A percentile compares a stretch with the other conserved stretches of the same genome.
Conservation (phyloP, 2,888 invertebrate genomes). For the Chrysodeixis includens region DNA sequence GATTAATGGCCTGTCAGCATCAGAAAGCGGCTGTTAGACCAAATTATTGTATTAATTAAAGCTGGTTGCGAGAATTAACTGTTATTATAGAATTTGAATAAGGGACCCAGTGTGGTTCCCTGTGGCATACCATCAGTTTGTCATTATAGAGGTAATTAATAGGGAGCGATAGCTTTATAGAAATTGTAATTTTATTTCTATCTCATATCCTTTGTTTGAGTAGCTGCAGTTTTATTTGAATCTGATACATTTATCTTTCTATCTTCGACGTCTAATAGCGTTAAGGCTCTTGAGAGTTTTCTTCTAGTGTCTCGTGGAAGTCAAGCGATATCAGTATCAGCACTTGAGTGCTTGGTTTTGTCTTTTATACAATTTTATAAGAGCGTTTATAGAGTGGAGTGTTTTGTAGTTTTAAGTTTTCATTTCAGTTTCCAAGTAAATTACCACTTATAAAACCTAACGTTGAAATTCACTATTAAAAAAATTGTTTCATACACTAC, state of each 20-base stretch:
- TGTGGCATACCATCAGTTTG: slow-evolving; percentile 10
- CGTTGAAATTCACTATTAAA: too few relatives aligned
- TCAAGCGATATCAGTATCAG: background rate
- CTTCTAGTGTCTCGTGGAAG: background rate
- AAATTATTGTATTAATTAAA: slow-evolving; percentile 54
- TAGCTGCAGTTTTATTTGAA: background rate
- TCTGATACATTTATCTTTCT: background rate
- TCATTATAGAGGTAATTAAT: background rate
- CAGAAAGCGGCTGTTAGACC: slow-evolving; percentile 36
- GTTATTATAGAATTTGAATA: slow-evolving; percentile 12
- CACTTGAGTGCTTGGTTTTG: background rate
- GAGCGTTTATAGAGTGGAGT: background rate
- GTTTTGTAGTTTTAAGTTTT: background rate
- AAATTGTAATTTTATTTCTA: background rate
- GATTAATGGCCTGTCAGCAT: slow-evolving; percentile 53
- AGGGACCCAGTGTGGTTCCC: slow-evolving; percentile 18
- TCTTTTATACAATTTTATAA: background rate
- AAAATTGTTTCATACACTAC: too few relatives aligned
- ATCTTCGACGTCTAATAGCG: background rate
- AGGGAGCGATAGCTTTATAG: background rate
- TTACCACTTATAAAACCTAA: too few relatives aligned
- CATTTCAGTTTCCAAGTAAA: too few relatives aligned
- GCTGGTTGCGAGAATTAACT: slow-evolving; percentile 20
- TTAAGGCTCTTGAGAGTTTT: slow-evolving; percentile 4
- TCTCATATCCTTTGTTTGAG: background rate